Percentiles rank a stretch among this genome's conserved stretches.
These are phyloP conservation scores for Halichoeres trimaculatus DNA, from an alignment of 2,113 vertebrate species.

Conservation along the genomic window DNA sequence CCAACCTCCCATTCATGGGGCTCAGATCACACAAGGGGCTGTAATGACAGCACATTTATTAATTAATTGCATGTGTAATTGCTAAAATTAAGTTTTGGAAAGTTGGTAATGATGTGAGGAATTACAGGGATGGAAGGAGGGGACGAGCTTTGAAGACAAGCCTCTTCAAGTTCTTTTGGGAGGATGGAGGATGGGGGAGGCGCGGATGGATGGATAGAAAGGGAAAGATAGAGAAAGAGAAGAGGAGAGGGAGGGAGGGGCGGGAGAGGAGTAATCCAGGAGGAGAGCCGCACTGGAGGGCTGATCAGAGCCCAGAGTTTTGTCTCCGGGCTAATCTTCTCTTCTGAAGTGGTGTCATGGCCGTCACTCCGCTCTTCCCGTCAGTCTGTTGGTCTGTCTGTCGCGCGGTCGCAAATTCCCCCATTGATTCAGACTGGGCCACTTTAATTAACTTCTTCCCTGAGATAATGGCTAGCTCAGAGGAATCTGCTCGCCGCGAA, in stretches of 20 bases:
- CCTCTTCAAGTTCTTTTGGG: slow-evolving; percentile 68
- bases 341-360: slow-evolving; percentile 84
- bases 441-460: slow-evolving; percentile 87
- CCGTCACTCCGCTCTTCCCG: slow-evolving; percentile 77
- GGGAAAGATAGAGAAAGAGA: slow-evolving; percentile 56
- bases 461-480: slow-evolving; percentile 83
- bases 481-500: slow-evolving; percentile 74
- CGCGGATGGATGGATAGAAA: slow-evolving; percentile 74
- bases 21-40: slow-evolving; percentile 83
- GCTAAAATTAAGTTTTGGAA: slow-evolving; percentile 88
- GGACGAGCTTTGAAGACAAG: slow-evolving; percentile 77
- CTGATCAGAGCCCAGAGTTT: slow-evolving; percentile 76
- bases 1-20: slow-evolving; percentile 78
- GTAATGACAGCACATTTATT: slow-evolving; percentile 89
- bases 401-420: slow-evolving; percentile 76
- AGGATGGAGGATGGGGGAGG: slow-evolving; percentile 62
- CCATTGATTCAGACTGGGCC: slow-evolving; percentile 81
- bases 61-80: slow-evolving; percentile 90
- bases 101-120: slow-evolving; percentile 87
- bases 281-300: slow-evolving; percentile 61
- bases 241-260: slow-evolving; percentile 46
- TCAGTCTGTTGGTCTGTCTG: slow-evolving; percentile 69
- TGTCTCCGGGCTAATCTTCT: slow-evolving; percentile 83
- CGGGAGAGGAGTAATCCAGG: slow-evolving; percentile 79
- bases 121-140: slow-evolving; percentile 80